These are phyloP conservation scores for Pagetopsis macropterus DNA, from an alignment of 2,797 vertebrate species.

Conservation along the genomic window DNA sequence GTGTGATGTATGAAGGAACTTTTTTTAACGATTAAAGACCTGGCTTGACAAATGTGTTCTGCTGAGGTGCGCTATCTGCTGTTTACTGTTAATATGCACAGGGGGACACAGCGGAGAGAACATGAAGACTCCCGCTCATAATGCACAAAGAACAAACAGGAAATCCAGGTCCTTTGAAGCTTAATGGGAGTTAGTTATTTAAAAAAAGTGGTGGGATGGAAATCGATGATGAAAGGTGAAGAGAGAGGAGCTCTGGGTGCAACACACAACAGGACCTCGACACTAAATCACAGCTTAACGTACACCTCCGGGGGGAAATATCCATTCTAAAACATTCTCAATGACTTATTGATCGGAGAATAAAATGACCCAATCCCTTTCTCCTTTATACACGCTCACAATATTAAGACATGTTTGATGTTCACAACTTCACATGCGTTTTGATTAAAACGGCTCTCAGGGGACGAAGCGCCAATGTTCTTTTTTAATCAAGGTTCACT, in stretches of 20 bases:
- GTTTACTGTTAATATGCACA: conserved; percentile 37
- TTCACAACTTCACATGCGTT: conserved; percentile 44
- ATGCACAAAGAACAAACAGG: conserved; percentile 37
- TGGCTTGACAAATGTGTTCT: conserved; percentile 24
- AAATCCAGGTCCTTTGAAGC: conserved; percentile 44
- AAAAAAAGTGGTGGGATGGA: conserved; percentile 38
- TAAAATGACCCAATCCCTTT: conserved; percentile 60
- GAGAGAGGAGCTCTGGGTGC: conserved; percentile 44
- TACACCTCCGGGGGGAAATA: conserved; percentile 72
- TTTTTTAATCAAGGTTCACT: conserved; percentile 48
- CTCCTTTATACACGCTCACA: conserved; percentile 36
- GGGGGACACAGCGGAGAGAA: conserved; percentile 5
- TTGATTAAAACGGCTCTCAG: conserved; percentile 72
- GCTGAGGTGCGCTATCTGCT: conserved; percentile 8
- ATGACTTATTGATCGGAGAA: conserved; percentile 76
- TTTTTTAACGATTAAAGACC: conserved; percentile 32
- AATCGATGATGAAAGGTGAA: conserved; percentile 61
- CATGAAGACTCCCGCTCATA: conserved; percentile 19
- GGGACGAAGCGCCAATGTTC: conserved; percentile 20
- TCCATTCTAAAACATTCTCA: conserved; percentile 70
- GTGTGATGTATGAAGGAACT: conserved; percentile 33
- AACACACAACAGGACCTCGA: conserved; percentile 50
- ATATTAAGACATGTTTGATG: conserved; percentile 65
- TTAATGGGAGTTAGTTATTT: conserved; percentile 40
- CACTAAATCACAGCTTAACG: conserved; percentile 73